Base-by-base conservation (phyloP, 2,113 vertebrate genomes). In the Toxotes jaculatrix region DNA sequence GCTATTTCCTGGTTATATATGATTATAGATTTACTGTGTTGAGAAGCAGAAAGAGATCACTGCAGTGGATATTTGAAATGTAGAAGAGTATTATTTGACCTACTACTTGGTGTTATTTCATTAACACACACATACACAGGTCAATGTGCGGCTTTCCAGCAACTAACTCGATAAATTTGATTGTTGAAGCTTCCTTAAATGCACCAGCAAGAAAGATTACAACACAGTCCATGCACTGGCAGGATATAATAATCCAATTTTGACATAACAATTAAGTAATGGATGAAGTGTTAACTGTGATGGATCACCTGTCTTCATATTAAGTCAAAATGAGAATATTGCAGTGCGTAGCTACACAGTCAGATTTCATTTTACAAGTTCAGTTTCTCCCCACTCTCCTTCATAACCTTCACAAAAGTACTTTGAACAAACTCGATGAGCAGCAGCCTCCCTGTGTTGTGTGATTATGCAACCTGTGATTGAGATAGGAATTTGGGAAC, bases 401-500 rank as follows among this genome's bases (percentile, higher is more conserved):
- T 38, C 74, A 64, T 59, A 61, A 74, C 53, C 57, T 40, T 82
- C 43, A 73, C 36, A 56, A 38, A 75, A 77, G 34, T 47, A 40
- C 49, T 63, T 77, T 72, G 10, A 76, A 55, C 32, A 61, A 67
- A 65, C 47, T 32, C 7, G 17, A 16, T 51, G 62, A 72, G 79
- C 69, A 45, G 49, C 63, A 71, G 47, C 71, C 69, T 68, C 65
- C 13, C 51, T 69, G 5, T 21, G 6, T 65, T 74, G 57, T 45
- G 63, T 49, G 83, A 88, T 88, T 88, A 90, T 69, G 68, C 38
- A 90, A 90, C 74, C 62, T 66, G 40, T 66, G 72, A 87, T 80
- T 70, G 73, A 82, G 65, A 77, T 27, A 77, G 79, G 89, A 92
- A 91, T 93, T 88, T 87, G 43, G 79, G 47, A 71, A 69, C 43